These are phyloP conservation scores for Athripsodes cinereus DNA, from an alignment of 2,888 invertebrate species.

Conservation along the genomic window DNA sequence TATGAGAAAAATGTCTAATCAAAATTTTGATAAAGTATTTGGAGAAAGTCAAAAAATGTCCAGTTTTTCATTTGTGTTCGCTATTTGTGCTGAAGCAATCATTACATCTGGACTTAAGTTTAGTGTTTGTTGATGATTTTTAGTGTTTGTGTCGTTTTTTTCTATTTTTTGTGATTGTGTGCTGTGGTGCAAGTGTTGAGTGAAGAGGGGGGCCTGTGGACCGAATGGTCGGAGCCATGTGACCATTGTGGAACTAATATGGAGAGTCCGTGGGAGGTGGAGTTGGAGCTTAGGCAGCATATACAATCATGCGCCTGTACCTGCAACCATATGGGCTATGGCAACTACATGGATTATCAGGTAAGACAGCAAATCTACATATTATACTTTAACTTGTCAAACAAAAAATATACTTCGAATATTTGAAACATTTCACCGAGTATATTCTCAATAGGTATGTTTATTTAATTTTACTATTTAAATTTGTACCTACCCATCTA, in stretches of 20 bases:
- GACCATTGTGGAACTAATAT: conserved; percentile 41
- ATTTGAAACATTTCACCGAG: no score
- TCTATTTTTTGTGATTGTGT: not conserved
- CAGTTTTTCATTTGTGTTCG: no score
- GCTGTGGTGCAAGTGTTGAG: conserved; percentile 1
- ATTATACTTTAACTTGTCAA: no score
- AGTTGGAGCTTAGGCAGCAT: conserved; percentile 81
- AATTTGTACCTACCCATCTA: no score
- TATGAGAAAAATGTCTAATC: no score
- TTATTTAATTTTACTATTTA: no score
- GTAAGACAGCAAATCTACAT: conserved; percentile 45
- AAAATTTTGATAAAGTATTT: no score
- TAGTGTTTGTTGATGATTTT: conserved; percentile 2
- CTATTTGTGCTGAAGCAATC: no score
- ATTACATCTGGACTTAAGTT: no score
- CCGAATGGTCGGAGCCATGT: conserved; percentile 34
- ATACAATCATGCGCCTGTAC: conserved; percentile 85
- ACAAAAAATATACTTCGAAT: no score
- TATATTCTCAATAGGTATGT: no score
- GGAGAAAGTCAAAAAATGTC: no score
- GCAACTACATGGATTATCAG: conserved; percentile 88
- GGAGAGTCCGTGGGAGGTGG: conserved; percentile 60
- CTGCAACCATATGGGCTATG: conserved; percentile 91
- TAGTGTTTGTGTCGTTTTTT: not conserved
- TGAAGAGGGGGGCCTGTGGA: conserved; percentile 35